phyloP scores from a whole-genome alignment of 2,888 invertebrate genomes.

The Fissipunctia ypsillon region DNA sequence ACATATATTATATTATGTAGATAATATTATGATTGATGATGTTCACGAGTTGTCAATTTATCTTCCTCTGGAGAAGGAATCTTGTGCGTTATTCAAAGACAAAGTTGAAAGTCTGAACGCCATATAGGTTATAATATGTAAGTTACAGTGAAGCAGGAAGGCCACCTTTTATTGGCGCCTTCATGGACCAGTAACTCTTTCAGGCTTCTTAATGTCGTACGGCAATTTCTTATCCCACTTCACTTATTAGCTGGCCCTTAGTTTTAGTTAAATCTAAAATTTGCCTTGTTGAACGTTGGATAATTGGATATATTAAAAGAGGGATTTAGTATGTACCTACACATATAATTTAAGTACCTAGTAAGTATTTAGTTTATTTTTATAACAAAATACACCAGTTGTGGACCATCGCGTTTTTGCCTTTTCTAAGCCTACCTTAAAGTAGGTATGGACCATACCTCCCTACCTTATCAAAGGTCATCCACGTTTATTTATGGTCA shows the following conservation, averaged over 20 bases:
- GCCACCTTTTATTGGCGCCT: slow-evolving; percentile 23
- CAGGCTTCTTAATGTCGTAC: slow-evolving; percentile 20
- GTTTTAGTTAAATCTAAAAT: neutral
- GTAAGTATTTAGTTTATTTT: neutral
- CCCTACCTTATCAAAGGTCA: slow-evolving; percentile 20
- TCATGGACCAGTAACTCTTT: slow-evolving; percentile 23
- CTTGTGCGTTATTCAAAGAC: neutral
- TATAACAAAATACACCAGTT: neutral
- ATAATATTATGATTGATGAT: neutral
- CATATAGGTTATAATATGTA: neutral
- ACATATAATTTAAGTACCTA: neutral
- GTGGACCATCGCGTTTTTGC: neutral
- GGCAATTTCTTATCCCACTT: neutral
- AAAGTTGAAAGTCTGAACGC: neutral
- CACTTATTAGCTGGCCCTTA: neutral
- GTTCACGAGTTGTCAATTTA: neutral
- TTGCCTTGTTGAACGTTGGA: neutral
- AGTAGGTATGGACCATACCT: neutral
- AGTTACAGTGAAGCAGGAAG: slow-evolving; percentile 17
- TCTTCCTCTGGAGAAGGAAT: neutral
- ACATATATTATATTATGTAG: too few species aligned
- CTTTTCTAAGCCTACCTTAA: neutral
- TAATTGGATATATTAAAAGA: neutral
- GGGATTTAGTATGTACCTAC: neutral
- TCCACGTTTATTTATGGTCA: slow-evolving; percentile 11